Evolutionary conservation across 2,113 vertebrate species (phyloP), one percentile per base, ranked within the genome.

Genomic region (Neogale vison): DNA sequence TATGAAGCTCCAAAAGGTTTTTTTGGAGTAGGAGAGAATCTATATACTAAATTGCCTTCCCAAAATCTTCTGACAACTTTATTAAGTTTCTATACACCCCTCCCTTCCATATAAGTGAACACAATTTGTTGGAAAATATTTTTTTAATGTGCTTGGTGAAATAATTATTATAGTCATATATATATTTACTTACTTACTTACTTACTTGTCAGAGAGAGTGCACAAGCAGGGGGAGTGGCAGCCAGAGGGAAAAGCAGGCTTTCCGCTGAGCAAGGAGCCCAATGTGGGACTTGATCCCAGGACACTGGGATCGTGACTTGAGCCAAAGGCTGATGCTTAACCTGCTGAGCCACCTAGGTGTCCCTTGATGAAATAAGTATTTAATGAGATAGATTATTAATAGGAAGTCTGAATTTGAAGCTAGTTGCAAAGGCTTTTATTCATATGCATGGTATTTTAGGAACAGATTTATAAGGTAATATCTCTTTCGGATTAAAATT

Each of bases 341-440:
- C 34, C 7, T 4, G 9, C 67, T 20, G 67, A n/a, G 67, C 34
- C 11, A 69, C 34, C 34, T 34, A 36, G 17, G 67, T 8, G 7
- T 7, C 67, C 34, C 17, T 59, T 59, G 8, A 59, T 24, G 29
- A 92, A 87, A 55, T 96, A 71, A 71, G 85, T 92, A 74, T 80
- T 87, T 95, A 96, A 90, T 86, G 59, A 96, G 42, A 7, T 65
- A 45, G 52, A 23, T 90, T 83, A 39, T 89, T 90, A 52, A 10
- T 92, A 23, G 87, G 67, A 72, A 86, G 57, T 90, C 47, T 92
- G 34, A 95, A 89, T 42, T 92, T 97, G 36, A 96, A 88, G 12
- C 31, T 81, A 81, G 45, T 20, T 63, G 15, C 29, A 95, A 88
- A 93, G 24, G 36, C 61, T 52, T 93, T 81, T 65, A 42, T 95